These are phyloP conservation scores for Parnassius glacialis DNA, from an alignment of 2,888 invertebrate genomes.

Conservation along the genomic window DNA sequence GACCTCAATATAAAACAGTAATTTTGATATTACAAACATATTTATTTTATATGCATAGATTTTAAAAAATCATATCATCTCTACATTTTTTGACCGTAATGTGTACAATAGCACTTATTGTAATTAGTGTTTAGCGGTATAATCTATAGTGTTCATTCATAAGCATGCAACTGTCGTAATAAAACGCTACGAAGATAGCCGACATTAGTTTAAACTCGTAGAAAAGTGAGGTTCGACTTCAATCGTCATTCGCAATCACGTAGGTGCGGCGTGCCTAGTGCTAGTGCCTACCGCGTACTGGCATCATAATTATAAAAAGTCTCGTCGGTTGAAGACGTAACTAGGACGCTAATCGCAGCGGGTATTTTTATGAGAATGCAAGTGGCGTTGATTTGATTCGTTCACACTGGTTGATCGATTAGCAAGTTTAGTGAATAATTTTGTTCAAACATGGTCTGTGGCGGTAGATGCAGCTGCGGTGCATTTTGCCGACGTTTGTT, in stretches of 20 bases:
- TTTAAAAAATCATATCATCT: too few species aligned
- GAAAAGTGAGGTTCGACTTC: constrained; percentile 16
- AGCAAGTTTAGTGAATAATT: constrained; percentile 33
- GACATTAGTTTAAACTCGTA: constrained; percentile 1
- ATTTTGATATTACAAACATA: too few species aligned
- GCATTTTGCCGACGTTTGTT: constrained; percentile 64
- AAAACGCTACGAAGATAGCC: neutral
- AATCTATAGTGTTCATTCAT: too few species aligned
- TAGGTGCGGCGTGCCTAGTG: constrained; percentile 11
- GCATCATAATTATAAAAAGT: constrained; percentile 22
- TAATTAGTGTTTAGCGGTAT: too few species aligned
- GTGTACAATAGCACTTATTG: too few species aligned
- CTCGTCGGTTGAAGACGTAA: constrained; percentile 33
- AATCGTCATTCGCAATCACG: constrained; percentile 7
- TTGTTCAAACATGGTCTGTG: constrained; percentile 49
- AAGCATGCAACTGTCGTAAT: too few species aligned
- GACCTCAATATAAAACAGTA: too few species aligned
- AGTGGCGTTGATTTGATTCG: constrained; percentile 38
- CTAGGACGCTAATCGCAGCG: constrained; percentile 37
- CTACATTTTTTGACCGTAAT: too few species aligned
- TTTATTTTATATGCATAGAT: too few species aligned
- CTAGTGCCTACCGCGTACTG: constrained; percentile 12
- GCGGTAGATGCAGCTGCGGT: constrained; percentile 58
- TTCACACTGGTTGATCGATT: constrained; percentile 34
- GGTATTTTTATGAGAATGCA: constrained; percentile 59